These are phyloP conservation scores for Probosciger aterrimus DNA, from an alignment of 2,113 vertebrate species.

Conservation along the genomic window DNA sequence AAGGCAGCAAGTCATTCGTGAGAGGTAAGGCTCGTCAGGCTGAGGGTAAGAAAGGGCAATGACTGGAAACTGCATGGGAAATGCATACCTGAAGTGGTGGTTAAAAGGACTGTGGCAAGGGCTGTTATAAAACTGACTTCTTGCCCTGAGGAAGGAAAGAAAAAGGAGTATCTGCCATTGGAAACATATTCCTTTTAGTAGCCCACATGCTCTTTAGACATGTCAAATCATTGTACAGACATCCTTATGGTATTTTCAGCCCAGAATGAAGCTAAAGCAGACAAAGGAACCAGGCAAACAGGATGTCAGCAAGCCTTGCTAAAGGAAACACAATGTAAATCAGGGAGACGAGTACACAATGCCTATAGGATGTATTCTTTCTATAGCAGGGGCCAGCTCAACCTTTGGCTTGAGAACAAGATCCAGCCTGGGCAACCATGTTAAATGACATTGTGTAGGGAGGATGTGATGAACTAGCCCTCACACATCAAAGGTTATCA, in stretches of 20 bases:
- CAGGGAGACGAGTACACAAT: background rate
- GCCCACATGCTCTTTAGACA: background rate
- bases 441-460: background rate
- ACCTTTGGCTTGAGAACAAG: background rate
- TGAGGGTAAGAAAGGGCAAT: background rate
- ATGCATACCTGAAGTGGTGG: background rate
- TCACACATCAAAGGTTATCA: background rate
- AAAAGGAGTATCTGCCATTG: background rate
- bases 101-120: background rate
- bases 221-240: background rate
- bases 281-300: conserved; percentile 39
- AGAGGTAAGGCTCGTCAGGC: background rate
- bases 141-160: background rate
- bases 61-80: background rate
- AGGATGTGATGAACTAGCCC: background rate
- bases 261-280: conserved; percentile 4
- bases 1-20: background rate
- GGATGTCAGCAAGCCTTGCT: conserved; percentile 7
- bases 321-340: conserved; percentile 42
- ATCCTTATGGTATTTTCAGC: conserved; percentile 25
- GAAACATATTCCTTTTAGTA: background rate
- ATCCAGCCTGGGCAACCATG: background rate
- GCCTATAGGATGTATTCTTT: background rate
- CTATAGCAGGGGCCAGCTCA: background rate
- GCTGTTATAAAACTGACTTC: background rate